These are phyloP conservation scores for Poecilia wingei DNA, from an alignment of 2,797 vertebrate genomes.

Conservation along the genomic window DNA sequence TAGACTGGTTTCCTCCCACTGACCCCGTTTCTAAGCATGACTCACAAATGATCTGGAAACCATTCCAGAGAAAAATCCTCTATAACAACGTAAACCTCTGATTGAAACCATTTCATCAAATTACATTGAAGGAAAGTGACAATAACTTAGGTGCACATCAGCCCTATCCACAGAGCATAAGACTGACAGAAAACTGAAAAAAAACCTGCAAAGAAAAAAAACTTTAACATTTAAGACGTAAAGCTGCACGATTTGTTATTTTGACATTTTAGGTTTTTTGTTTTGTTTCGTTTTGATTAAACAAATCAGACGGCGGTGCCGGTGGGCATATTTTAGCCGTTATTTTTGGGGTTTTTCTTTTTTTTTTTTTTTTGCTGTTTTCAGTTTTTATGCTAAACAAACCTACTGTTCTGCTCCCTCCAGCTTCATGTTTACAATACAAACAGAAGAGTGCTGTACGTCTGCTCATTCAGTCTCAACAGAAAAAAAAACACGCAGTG, in stretches of 20 bases:
- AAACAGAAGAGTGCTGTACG: background rate
- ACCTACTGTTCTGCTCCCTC: background rate
- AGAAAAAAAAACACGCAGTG: background rate
- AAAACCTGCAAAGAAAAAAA: background rate
- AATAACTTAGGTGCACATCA: background rate
- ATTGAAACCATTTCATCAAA: background rate
- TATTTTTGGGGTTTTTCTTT: too few species aligned
- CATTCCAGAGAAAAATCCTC: background rate
- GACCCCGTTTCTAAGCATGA: background rate
- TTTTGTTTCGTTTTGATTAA: background rate
- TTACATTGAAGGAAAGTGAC: background rate
- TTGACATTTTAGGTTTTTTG: background rate
- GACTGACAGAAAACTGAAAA: background rate
- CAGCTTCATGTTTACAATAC: constrained; percentile 5
- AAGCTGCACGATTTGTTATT: background rate
- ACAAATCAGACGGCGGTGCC: background rate
- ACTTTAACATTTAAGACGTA: background rate
- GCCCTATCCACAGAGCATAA: too few species aligned
- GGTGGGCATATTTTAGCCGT: background rate
- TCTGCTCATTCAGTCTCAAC: background rate
- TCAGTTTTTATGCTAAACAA: background rate
- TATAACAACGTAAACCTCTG: background rate
- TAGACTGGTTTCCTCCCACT: background rate
- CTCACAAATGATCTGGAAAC: background rate
- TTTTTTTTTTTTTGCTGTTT: background rate